These are phyloP conservation scores for Panagrolaimus sp. DNA, from an alignment of 1,140 invertebrate species.

Conservation along the genomic window DNA sequence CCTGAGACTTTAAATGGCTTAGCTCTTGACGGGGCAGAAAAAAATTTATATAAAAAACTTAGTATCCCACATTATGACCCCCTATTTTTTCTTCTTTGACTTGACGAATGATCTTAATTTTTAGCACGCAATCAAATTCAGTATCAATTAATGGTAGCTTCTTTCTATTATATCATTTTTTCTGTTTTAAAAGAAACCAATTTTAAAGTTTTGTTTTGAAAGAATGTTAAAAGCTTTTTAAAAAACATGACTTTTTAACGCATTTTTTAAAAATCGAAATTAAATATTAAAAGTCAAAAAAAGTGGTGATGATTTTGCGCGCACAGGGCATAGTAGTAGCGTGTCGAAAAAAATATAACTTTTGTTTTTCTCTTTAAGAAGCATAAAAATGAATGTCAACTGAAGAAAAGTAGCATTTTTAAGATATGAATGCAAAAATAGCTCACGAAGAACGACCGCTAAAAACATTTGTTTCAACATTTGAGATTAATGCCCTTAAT, in stretches of 20 bases:
- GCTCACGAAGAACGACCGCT: too few relatives aligned
- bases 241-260: not conserved
- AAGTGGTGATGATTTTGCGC: too few relatives aligned
- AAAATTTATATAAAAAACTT: not conserved
- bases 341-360: too few relatives aligned
- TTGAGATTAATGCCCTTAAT: too few relatives aligned
- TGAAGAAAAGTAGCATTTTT: too few relatives aligned
- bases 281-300: slow-evolving; percentile 15
- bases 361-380: too few relatives aligned
- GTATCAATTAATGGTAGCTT: not conserved
- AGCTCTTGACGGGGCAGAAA: not conserved
- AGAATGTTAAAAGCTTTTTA: not conserved
- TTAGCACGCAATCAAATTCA: not conserved
- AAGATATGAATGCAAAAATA: too few relatives aligned
- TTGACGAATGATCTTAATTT: slow-evolving; percentile 7
- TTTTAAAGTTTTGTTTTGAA: not conserved
- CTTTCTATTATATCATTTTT: not conserved
- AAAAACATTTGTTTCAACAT: too few relatives aligned
- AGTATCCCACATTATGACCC: too few relatives aligned
- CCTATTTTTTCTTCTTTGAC: not conserved
- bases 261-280: slow-evolving; percentile 7
- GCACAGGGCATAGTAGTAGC: too few relatives aligned
- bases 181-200: not conserved
- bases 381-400: too few relatives aligned
- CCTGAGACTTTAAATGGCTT: slow-evolving; percentile 3